Conservation (phyloP, 2,797 vertebrate genomes). For the Coendou prehensilis region DNA sequence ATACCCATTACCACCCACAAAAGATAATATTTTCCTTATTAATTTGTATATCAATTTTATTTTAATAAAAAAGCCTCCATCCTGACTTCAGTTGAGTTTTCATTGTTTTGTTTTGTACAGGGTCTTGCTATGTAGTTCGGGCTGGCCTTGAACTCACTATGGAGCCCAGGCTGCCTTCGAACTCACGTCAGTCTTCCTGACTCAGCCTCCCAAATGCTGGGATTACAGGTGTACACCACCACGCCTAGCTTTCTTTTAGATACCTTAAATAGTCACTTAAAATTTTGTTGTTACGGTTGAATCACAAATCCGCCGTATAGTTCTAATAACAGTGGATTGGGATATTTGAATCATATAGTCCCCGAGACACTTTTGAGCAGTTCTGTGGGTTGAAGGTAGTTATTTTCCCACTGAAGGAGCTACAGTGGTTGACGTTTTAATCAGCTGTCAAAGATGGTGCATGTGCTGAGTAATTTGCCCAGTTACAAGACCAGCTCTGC, state of each 20-base stretch:
- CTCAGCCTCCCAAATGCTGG: neutral
- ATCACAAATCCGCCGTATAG: neutral
- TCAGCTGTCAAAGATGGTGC: neutral
- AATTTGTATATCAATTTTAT: neutral
- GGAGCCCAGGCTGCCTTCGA: neutral
- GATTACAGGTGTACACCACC: neutral
- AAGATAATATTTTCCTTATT: neutral
- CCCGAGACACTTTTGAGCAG: neutral
- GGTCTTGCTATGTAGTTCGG: neutral
- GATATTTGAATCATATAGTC: constrained; percentile 17
- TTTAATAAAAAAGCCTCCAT: neutral
- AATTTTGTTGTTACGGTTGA: neutral
- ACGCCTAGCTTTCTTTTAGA: too few species aligned
- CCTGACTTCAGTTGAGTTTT: neutral
- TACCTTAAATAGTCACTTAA: neutral
- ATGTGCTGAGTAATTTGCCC: neutral
- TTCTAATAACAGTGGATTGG: neutral
- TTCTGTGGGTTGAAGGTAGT: constrained; percentile 18
- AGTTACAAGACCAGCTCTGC: neutral
- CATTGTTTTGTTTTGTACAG: neutral
- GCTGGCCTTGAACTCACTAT: neutral
- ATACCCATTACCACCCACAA: neutral
- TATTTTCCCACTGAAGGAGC: constrained; percentile 51
- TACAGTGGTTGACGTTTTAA: constrained; percentile 6
- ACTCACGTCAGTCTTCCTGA: neutral